Conservation (phyloP, 2,888 invertebrate species). For the Aleiodes alternator region DNA sequence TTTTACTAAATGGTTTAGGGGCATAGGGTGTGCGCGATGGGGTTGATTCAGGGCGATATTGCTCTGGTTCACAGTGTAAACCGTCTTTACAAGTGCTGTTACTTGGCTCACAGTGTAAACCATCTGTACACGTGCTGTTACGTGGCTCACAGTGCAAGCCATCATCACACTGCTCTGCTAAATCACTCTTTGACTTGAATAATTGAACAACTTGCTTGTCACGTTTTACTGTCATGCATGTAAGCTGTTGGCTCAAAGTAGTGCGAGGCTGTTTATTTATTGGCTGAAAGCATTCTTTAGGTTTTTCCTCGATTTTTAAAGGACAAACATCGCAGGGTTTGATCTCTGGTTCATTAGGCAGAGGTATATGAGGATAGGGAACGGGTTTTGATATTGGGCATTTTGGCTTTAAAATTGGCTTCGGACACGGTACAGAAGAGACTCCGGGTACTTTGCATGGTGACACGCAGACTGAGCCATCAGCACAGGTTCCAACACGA, state of each 20-base stretch:
- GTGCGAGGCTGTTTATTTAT: slow-evolving; percentile 68
- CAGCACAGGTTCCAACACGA: slow-evolving; percentile 64
- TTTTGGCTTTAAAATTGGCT: slow-evolving; percentile 60
- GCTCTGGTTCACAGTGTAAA: slow-evolving; percentile 46
- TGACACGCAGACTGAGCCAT: slow-evolving; percentile 66
- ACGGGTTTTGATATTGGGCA: slow-evolving; percentile 58
- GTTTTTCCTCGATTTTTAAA: slow-evolving; percentile 26
- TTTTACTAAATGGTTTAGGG: slow-evolving; percentile 70
- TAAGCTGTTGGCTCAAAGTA: slow-evolving; percentile 72
- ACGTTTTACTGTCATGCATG: slow-evolving; percentile 67
- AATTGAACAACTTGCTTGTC: slow-evolving; percentile 66
- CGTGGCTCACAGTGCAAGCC: slow-evolving; percentile 55
- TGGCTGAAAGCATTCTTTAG: slow-evolving; percentile 64
- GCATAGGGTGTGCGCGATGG: slow-evolving; percentile 73
- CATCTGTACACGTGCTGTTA: slow-evolving; percentile 30
- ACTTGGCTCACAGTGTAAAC: slow-evolving; percentile 55
- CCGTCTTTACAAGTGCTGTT: slow-evolving; percentile 31
- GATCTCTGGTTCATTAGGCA: slow-evolving; percentile 62
- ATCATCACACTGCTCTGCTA: slow-evolving; percentile 39
- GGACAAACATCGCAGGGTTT: slow-evolving; percentile 57
- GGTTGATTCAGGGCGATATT: slow-evolving; percentile 62
- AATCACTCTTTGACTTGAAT: slow-evolving; percentile 67
- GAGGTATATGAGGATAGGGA: slow-evolving; percentile 71
- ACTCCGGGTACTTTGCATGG: slow-evolving; percentile 62
- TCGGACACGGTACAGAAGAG: slow-evolving; percentile 61